phyloP scores from a whole-genome alignment of 1,140 invertebrate genomes.

The Caenorhabditis latens region DNA sequence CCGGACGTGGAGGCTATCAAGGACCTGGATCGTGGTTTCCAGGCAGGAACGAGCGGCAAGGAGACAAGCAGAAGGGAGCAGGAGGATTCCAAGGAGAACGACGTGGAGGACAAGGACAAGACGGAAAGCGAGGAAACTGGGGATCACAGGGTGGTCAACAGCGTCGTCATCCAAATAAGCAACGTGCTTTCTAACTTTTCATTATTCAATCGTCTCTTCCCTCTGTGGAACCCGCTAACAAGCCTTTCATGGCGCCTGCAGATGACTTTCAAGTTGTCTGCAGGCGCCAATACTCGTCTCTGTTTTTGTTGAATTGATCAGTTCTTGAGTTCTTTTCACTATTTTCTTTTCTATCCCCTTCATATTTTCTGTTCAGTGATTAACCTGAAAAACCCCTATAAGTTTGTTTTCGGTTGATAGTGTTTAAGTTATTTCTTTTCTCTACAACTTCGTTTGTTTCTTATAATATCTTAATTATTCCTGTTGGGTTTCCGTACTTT shows the following conservation, averaged over 20 bases:
- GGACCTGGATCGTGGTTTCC: slow-evolving; percentile 69
- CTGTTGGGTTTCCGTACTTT: neutral
- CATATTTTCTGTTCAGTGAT: neutral
- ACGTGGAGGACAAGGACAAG: neutral
- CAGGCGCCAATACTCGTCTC: slow-evolving; percentile 39
- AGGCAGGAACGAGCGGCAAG: slow-evolving; percentile 65
- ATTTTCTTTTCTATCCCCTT: neutral
- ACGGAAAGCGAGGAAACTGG: slow-evolving; percentile 51
- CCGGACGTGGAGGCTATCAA: slow-evolving; percentile 68
- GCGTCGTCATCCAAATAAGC: slow-evolving; percentile 35
- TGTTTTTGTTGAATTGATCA: slow-evolving; percentile 28
- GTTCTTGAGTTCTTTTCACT: neutral
- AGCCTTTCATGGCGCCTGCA: slow-evolving; percentile 53
- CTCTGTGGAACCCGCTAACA: neutral
- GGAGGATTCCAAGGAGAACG: slow-evolving; percentile 61
- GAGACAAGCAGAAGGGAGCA: slow-evolving; percentile 68
- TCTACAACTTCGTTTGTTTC: neutral
- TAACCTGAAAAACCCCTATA: neutral
- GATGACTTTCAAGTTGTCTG: neutral
- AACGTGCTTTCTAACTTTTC: slow-evolving; percentile 27
- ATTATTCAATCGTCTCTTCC: slow-evolving; percentile 33
- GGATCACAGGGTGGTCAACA: slow-evolving; percentile 37
- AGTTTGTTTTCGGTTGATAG: slow-evolving; percentile 15
- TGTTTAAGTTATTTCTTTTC: slow-evolving; percentile 6
- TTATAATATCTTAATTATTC: slow-evolving; percentile 3